Base-by-base conservation (phyloP, 2,113 vertebrate genomes). In the Pachyramphus minor region DNA sequence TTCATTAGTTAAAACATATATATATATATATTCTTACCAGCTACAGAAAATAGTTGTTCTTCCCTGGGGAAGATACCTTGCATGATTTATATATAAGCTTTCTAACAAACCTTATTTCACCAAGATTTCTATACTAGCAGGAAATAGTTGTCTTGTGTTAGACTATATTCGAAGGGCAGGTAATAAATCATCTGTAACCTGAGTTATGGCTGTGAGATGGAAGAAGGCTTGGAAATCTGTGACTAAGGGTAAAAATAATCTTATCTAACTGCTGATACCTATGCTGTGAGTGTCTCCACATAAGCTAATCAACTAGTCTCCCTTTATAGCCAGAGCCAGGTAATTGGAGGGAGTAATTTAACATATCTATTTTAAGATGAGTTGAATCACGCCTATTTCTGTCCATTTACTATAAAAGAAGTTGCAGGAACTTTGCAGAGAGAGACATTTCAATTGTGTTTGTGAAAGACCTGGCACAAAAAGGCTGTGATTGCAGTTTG, bases 271-370 rank as follows among this genome's bases (percentile, higher is more conserved):
- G n/a, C 55, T 90, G 47, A 31, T 88, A 60, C 50, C 67, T 86
- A 5, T 77, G 55, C 59, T 92, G 30, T 74, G 53, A 85, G 41
- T 75, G 79, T 84, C 59, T 86, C 42, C 42, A 77, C 45, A 71
- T 86, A 53, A 93, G 59, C 55, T 67, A 88, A 96, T 92, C 88
- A 87, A 4, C 45, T 35, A 58, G 44, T 23, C 47, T 83, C 37
- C 18, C 27, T 71, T 73, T 86, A 86, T 77, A 94, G 50, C 71
- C 45, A 77, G 64, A 90, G 78, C 39, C 44, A 93, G 64, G 86
- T 93, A 90, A 86, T 93, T 81, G 86, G 42, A 89, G 37, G 37
- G 50, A 92, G 50, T 71, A 86, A 96, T 97, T 93, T 90, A 88
- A 69, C 45, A 17, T 55, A 62, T 12, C 85, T 92, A 90, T 96